A percentile compares a stretch with the other conserved stretches of the same genome.
These are phyloP conservation scores for Smithornis capensis DNA, from an alignment of 2,113 vertebrate genomes.

Conservation along the genomic window DNA sequence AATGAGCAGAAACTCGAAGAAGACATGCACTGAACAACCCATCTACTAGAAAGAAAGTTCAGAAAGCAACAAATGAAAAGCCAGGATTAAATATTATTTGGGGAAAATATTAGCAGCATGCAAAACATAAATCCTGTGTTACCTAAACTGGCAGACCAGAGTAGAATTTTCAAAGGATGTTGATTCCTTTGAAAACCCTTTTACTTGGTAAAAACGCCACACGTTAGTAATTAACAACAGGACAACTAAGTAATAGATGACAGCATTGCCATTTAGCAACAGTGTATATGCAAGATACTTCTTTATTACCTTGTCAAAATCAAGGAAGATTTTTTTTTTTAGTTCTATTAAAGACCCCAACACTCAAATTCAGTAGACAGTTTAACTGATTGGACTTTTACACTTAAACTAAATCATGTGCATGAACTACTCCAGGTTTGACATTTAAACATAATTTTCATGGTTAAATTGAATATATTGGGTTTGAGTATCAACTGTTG, in stretches of 20 bases:
- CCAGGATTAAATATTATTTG: not conserved
- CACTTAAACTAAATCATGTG: not conserved
- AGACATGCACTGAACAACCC: not conserved
- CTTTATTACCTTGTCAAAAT: not conserved
- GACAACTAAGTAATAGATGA: conserved; percentile 5
- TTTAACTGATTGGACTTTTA: not conserved
- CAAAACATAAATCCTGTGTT: conserved; percentile 5
- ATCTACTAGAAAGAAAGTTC: not conserved
- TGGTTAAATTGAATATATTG: not conserved
- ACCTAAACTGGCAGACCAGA: not conserved
- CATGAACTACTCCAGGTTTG: not conserved
- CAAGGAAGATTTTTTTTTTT: not conserved
- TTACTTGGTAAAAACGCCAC: conserved; percentile 27
- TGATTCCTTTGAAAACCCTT: conserved; percentile 53
- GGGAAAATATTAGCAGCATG: conserved; percentile 4
- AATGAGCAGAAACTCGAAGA: conserved; percentile 13
- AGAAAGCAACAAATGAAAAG: not conserved
- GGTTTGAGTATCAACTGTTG: conserved; percentile 23
- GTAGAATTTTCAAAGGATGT: conserved; percentile 32
- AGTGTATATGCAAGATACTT: not conserved
- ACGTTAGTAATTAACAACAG: conserved; percentile 23
- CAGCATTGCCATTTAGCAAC: conserved; percentile 71
- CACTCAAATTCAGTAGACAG: not conserved
- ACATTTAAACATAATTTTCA: not conserved
- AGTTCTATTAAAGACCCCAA: not conserved